These are phyloP conservation scores for Struthio camelus DNA, from an alignment of 2,113 vertebrate species.

Conservation along the genomic window DNA sequence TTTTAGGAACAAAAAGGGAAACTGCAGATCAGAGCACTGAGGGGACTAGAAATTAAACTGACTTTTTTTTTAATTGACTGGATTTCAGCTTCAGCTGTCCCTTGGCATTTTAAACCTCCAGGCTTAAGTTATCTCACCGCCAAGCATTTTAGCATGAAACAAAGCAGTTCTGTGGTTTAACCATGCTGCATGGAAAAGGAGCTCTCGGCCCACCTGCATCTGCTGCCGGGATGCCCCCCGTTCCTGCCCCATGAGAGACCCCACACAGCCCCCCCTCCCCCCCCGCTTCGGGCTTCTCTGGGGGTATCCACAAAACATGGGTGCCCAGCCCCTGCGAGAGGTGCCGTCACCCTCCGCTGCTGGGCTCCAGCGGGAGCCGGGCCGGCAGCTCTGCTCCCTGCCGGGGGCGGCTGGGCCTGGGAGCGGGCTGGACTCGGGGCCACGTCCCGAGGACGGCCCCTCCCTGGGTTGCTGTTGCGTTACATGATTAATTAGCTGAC, in stretches of 20 bases:
- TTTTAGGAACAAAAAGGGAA: neutral
- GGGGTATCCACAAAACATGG: neutral
- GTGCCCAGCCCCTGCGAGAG: neutral
- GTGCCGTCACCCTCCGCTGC: too few relatives aligned
- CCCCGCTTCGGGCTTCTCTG: rapidly evolving
- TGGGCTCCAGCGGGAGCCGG: rapidly evolving
- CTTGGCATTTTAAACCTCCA: neutral
- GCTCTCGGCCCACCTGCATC: neutral
- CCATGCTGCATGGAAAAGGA: neutral
- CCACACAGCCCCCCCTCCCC: neutral
- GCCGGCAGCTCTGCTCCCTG: neutral
- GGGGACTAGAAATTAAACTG: neutral
- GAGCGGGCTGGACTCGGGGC: neutral
- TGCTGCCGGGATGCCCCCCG: too few relatives aligned
- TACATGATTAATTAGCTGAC: conserved; percentile 68
- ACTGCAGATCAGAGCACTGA: neutral
- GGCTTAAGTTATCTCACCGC: neutral
- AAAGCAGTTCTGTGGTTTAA: neutral
- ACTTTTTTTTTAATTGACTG: neutral
- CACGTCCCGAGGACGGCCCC: neutral
- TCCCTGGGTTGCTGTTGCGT: neutral
- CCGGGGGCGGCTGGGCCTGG: neutral
- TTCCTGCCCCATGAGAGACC: neutral
- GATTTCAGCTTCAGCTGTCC: neutral
- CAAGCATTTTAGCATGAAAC: neutral